Conservation (phyloP, 2,113 vertebrate genomes). For the Prunella fulvescens region DNA sequence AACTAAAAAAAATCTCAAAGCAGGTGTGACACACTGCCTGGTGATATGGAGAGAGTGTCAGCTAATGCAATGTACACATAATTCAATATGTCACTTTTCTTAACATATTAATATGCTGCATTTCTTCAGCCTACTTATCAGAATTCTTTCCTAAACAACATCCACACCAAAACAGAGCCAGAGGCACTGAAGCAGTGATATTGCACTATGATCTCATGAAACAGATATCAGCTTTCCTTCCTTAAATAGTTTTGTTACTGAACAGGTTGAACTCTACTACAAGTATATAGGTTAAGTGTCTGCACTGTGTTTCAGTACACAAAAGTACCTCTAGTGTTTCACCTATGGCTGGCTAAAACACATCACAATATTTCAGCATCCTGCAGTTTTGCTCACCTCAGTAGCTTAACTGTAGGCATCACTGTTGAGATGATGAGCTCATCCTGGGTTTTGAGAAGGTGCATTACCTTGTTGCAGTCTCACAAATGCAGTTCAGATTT, state of each 20-base stretch:
- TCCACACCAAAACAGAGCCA: background rate
- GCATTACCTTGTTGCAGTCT: background rate
- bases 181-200: background rate
- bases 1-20: background rate
- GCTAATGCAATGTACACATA: background rate
- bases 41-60: background rate
- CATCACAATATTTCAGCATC: background rate
- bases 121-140: background rate
- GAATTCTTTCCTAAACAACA: background rate
- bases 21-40: background rate
- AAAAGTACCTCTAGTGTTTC: background rate
- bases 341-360: background rate
- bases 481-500: background rate
- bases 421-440: background rate
- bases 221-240: background rate
- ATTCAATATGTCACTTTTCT: background rate
- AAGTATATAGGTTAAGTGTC: background rate
- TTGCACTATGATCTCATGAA: background rate
- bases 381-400: background rate
- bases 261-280: background rate
- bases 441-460: background rate
- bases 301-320: background rate
- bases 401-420: background rate
- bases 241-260: background rate
- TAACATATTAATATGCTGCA: background rate